Conservation (phyloP, 2,797 vertebrate species). For the Sebastiscus albofasciatus region DNA sequence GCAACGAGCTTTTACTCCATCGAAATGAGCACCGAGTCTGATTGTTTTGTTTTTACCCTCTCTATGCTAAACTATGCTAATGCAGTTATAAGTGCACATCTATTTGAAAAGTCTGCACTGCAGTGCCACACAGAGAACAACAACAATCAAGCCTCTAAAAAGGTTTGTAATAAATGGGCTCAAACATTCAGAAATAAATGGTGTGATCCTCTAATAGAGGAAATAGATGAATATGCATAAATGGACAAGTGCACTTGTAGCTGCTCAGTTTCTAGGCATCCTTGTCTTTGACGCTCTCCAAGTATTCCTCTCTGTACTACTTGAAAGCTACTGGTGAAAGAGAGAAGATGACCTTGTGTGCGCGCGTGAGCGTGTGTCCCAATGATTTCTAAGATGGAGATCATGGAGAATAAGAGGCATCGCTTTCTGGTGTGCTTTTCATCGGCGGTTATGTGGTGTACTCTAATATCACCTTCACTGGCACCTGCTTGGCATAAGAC, state of each 20-base stretch:
- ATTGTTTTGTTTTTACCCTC: background rate
- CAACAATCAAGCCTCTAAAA: background rate
- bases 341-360: constrained; percentile 41
- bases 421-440: constrained; percentile 75
- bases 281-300: background rate
- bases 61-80: constrained; percentile 16
- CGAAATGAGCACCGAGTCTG: background rate
- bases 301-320: constrained; percentile 12
- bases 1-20: background rate
- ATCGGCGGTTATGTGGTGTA: constrained; percentile 47
- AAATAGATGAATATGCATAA: background rate
- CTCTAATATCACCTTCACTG: constrained; percentile 79
- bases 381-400: constrained; percentile 42
- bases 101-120: constrained; percentile 4
- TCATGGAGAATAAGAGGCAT: constrained; percentile 54
- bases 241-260: background rate
- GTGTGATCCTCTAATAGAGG: background rate
- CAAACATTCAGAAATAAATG: background rate
- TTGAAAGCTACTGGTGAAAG: constrained; percentile 23
- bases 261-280: background rate
- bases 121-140: background rate
- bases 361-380: background rate
- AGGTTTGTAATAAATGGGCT: background rate
- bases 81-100: background rate
- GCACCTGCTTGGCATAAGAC: constrained; percentile 42